phyloP scores from a whole-genome alignment of 2,113 vertebrate genomes.

The Falco punctatus region DNA sequence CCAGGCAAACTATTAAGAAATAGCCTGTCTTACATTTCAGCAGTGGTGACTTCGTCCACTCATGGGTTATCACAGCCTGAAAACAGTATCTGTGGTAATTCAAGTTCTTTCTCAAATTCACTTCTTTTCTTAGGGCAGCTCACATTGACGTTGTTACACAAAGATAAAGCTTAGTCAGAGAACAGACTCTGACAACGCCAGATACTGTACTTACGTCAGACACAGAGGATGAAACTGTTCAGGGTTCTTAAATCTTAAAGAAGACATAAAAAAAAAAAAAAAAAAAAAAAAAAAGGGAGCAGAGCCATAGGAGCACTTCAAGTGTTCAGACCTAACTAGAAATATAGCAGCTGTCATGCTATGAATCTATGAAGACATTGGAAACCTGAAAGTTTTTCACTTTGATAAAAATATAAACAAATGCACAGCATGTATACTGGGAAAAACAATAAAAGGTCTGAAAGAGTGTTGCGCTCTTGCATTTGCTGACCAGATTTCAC shows the following conservation, averaged over 20 bases:
- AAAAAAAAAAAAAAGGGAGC: background rate
- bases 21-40: background rate
- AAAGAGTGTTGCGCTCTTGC: background rate
- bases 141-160: background rate
- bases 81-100: background rate
- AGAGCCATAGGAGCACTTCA: background rate
- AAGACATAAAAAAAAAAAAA: background rate
- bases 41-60: background rate
- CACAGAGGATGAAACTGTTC: background rate
- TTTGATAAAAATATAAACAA: background rate
- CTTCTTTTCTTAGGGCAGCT: background rate
- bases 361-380: rapidly evolving
- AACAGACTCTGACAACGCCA: background rate
- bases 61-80: background rate
- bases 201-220: background rate
- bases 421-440: background rate
- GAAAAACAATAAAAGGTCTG: background rate
- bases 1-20: background rate
- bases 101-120: background rate
- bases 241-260: background rate
- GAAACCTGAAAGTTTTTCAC: background rate
- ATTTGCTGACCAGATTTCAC: background rate
- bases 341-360: background rate
- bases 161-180: background rate
- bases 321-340: background rate